A percentile compares a stretch with the other conserved stretches of the same genome.
Evolutionary conservation across 2,888 invertebrate species (phyloP).

Genomic region (Penaeus monodon): DNA sequence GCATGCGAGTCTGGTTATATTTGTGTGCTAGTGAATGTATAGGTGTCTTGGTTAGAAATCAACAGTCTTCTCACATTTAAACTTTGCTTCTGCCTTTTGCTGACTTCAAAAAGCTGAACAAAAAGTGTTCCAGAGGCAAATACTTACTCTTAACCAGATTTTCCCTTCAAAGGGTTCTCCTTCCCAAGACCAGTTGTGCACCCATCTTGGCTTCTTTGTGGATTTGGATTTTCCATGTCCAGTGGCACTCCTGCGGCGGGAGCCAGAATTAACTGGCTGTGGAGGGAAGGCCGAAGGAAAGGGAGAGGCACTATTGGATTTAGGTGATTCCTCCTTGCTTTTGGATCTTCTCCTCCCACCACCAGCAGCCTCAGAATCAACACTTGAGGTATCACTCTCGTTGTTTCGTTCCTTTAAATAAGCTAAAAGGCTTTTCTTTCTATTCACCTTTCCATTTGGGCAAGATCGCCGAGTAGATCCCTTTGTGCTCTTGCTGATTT

Average conservation of each 20-base stretch:
- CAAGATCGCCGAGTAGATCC: constrained; percentile 32
- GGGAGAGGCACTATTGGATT: constrained; percentile 34
- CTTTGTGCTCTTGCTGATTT: constrained; percentile 27
- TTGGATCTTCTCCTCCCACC: constrained; percentile 36
- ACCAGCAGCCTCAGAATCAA: constrained; percentile 57
- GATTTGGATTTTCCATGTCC: constrained; percentile 52
- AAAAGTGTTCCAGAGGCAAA: not conserved
- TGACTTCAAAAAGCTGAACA: not conserved
- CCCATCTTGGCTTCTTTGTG: constrained; percentile 68
- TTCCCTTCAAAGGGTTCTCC: constrained; percentile 85
- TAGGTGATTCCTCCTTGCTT: constrained; percentile 42
- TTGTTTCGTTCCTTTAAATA: constrained; percentile 63
- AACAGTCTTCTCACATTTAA: too few species aligned
- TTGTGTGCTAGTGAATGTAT: too few species aligned
- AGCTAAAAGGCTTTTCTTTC: constrained; percentile 62
- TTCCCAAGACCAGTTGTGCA: constrained; percentile 92
- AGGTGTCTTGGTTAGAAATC: too few species aligned
- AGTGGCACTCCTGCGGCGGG: constrained; percentile 45
- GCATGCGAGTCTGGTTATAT: too few species aligned
- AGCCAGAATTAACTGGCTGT: constrained; percentile 44
- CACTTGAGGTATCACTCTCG: constrained; percentile 62
- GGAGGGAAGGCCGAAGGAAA: constrained; percentile 38
- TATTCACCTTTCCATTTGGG: constrained; percentile 55
- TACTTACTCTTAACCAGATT: constrained; percentile 88
- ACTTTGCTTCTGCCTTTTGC: not conserved